Base-by-base conservation (phyloP, 2,797 vertebrate species). In the Gymnoscopelus braueri region DNA sequence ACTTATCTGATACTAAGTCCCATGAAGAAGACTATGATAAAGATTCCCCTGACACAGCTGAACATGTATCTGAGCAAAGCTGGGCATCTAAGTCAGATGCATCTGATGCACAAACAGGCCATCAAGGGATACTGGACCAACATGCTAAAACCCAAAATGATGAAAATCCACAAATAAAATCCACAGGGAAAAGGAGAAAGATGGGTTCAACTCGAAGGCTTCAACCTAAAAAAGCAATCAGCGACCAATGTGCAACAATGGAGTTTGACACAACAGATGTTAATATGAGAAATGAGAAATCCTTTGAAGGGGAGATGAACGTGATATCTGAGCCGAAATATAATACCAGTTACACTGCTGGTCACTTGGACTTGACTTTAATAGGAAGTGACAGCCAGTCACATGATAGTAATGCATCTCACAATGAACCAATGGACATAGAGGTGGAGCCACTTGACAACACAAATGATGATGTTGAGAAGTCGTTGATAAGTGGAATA, bases 181-280 rank as follows among this genome's bases (percentile, higher is more conserved):
- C 69, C 7, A 63, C 76, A 71, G 66, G 76, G 50, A 90, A 67
- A 67, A 90, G 51, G 60, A 89, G 80, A 67, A 91, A 91, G 70
- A 81, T 93, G 71, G 90, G 88, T 15, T 92, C 91, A 6, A 85
- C 84, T 70, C 87, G 86, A 63, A 88, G 32, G 63, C 68, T 1
- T 53, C 69, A 39, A 14, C 57, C 81, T 44, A 68, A 55, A 67
- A 32, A 69, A 61, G 77, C 66, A 60, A 60, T 4, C 13, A 47
- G 72, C 29, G 52, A 26, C 2, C 52, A 3, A 50, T 47, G 52
- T 7, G 51, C 76, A 65, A 67, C 48, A 26, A 35, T 51, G 26
- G 59, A 77, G 44, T 53, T 23, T 0, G 48, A 73, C 8, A 3
- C 47, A 2, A 13, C 49, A 23, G 57, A 79, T 13, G 9, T 4